phyloP scores from a whole-genome alignment of 2,797 vertebrate genomes.

The Petrocephalus schoutedeni region DNA sequence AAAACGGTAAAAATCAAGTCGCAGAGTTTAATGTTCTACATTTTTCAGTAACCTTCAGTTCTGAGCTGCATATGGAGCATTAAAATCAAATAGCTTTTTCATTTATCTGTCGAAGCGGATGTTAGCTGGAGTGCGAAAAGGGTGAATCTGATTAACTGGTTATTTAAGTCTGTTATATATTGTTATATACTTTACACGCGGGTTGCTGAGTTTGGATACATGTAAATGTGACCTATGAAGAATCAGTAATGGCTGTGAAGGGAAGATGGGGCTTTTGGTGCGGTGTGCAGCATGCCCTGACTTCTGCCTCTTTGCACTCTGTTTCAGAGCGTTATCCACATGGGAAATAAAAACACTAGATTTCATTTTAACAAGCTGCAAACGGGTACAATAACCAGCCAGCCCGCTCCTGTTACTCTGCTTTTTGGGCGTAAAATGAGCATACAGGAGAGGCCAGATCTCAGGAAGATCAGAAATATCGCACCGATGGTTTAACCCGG shows the following conservation, averaged over 20 bases:
- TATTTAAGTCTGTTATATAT: neutral
- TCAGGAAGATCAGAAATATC: neutral
- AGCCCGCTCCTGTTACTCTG: neutral
- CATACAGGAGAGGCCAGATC: neutral
- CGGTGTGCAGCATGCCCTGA: neutral
- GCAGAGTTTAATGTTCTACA: neutral
- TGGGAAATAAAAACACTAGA: neutral
- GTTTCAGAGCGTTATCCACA: neutral
- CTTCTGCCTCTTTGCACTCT: neutral
- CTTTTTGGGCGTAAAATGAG: neutral
- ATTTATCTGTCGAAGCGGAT: neutral
- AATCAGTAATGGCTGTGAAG: neutral
- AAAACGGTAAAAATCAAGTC: neutral
- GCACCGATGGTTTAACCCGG: neutral
- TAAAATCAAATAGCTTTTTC: neutral
- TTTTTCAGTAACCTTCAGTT: neutral
- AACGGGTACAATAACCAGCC: neutral
- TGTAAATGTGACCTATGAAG: neutral
- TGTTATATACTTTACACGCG: neutral
- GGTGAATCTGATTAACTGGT: neutral
- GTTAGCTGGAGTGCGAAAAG: neutral
- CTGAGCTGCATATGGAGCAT: neutral
- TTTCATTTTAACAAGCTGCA: slow-evolving; percentile 8
- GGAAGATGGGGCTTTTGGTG: neutral
- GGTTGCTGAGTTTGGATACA: neutral